Evolutionary conservation across 1,140 invertebrate species (phyloP).

Genomic region (Episyrphus balteatus): DNA sequence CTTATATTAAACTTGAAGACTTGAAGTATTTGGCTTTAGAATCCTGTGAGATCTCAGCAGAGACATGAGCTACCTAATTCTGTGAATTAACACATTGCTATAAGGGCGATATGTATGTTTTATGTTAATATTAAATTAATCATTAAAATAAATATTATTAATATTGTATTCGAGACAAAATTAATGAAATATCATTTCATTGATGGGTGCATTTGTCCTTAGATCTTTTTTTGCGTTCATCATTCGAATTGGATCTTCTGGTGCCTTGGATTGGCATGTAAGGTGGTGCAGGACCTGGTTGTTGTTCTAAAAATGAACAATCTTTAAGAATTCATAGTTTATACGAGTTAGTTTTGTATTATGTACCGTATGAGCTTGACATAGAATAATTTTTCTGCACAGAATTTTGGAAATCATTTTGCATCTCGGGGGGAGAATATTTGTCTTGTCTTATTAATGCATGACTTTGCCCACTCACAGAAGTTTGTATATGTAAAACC

Average conservation of each 20-base stretch:
- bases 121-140: conserved; percentile 1
- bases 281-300: conserved; percentile 47
- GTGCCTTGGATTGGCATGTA: conserved; percentile 74
- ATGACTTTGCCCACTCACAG: too few relatives aligned
- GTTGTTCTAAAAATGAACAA: conserved; percentile 32
- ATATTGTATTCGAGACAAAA: not conserved
- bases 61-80: too few relatives aligned
- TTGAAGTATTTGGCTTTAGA: too few relatives aligned
- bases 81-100: too few relatives aligned
- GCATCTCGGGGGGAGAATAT: too few relatives aligned
- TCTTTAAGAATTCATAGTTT: not conserved
- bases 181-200: conserved; percentile 10
- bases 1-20: too few relatives aligned
- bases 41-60: too few relatives aligned
- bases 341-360: conserved; percentile 18
- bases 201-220: conserved; percentile 39
- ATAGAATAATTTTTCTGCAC: conserved; percentile 31
- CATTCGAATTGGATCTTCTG: conserved; percentile 44
- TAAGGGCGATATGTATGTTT: too few relatives aligned
- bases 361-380: conserved; percentile 33
- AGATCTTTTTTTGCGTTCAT: conserved; percentile 42
- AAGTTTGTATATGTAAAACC: not conserved
- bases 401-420: conserved; percentile 1
- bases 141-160: conserved; percentile 7
- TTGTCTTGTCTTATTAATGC: too few relatives aligned